These are phyloP conservation scores for Doryteuthis pealeii DNA, from an alignment of 1,140 invertebrate genomes.

Conservation along the genomic window DNA sequence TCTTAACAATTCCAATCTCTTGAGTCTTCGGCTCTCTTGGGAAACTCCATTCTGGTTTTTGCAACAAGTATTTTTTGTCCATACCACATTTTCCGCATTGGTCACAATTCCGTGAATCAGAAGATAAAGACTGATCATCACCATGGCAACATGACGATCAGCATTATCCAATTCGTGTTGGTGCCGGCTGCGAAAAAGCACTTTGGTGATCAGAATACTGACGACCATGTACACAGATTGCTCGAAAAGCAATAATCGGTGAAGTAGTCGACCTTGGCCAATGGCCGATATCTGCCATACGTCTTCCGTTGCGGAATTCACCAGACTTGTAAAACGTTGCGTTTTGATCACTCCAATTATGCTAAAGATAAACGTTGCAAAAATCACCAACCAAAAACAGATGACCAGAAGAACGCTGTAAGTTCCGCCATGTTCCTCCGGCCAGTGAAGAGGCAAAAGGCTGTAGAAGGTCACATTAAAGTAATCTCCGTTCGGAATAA, in stretches of 20 bases:
- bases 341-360: neutral
- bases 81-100: neutral
- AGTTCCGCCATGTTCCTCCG: neutral
- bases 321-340: neutral
- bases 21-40: neutral
- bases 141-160: neutral
- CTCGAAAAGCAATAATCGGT: neutral
- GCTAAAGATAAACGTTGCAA: neutral
- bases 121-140: neutral
- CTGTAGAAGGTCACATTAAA: neutral
- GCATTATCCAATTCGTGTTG: neutral
- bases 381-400: neutral
- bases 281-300: neutral
- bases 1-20: neutral
- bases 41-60: neutral
- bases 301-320: neutral
- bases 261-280: neutral
- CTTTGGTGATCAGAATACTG: neutral
- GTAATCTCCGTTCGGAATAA: neutral
- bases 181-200: neutral
- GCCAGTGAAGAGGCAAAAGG: neutral
- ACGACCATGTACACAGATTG: neutral
- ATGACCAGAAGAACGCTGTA: neutral
- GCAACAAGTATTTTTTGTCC: neutral
- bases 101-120: neutral